phyloP scores from a whole-genome alignment of 2,113 vertebrate genomes.

The Henicopernis longicauda region DNA sequence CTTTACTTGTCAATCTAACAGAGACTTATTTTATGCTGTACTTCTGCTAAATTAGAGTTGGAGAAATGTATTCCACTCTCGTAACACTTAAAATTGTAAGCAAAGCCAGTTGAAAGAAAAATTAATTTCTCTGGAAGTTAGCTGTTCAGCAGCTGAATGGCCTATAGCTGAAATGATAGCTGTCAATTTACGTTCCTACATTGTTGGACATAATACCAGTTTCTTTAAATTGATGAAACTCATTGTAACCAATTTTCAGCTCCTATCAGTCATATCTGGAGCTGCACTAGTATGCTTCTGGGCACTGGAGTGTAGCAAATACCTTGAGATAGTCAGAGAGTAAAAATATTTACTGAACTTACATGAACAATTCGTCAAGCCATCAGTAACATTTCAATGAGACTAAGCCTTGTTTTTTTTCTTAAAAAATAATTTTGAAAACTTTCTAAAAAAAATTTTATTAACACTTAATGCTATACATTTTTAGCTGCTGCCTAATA shows the following conservation, averaged over 20 bases:
- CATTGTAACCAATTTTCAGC: neutral
- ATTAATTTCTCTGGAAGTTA: neutral
- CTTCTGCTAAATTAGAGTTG: neutral
- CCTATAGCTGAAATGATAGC: neutral
- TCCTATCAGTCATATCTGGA: neutral
- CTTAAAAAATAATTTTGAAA: neutral
- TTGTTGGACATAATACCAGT: neutral
- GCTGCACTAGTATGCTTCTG: neutral
- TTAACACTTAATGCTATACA: neutral
- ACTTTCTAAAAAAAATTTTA: neutral
- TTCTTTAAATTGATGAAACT: neutral
- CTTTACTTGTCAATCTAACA: neutral
- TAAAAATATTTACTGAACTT: neutral
- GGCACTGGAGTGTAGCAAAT: neutral
- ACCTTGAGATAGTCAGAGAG: neutral
- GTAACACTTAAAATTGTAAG: neutral
- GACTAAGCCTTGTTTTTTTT: neutral
- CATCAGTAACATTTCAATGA: neutral
- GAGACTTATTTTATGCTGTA: neutral
- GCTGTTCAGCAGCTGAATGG: neutral
- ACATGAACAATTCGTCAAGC: neutral
- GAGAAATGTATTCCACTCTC: neutral
- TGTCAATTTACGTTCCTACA: neutral
- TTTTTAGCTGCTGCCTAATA: neutral
- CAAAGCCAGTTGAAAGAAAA: neutral